A percentile compares a stretch with the other conserved stretches of the same genome.
phyloP scores from a whole-genome alignment of 1,140 invertebrate genomes.

The Brachionus calyciflorus region DNA sequence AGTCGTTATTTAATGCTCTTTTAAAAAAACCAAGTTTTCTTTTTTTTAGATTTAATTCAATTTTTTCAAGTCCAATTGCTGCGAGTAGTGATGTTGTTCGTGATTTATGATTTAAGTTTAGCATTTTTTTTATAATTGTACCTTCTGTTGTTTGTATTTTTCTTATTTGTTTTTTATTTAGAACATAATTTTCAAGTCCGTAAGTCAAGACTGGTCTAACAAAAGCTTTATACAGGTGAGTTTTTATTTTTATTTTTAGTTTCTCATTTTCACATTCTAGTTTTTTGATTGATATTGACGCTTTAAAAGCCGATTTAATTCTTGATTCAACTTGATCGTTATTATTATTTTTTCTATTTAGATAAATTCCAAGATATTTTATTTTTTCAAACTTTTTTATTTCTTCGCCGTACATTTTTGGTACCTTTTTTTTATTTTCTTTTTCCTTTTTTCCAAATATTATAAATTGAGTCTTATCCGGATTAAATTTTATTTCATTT shows the following conservation, averaged over 20 bases:
- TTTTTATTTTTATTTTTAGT: too few species aligned
- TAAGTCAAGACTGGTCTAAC: constrained; percentile 4
- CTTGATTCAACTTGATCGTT: background rate
- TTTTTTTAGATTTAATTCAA: background rate
- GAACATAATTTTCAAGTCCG: constrained; percentile 3
- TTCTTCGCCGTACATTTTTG: constrained; percentile 3
- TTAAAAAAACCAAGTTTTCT: background rate
- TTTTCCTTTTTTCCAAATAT: background rate
- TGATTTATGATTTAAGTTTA: background rate
- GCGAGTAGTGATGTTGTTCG: background rate
- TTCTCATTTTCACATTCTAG: constrained; percentile 9
- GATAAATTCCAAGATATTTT: background rate
- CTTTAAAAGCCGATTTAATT: constrained; percentile 20
- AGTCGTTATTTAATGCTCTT: background rate
- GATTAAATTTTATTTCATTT: constrained; percentile 11
- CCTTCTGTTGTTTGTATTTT: constrained; percentile 27
- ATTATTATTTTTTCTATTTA: background rate
- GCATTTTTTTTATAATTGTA: constrained; percentile 16
- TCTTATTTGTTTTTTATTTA: constrained; percentile 5
- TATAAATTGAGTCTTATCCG: background rate
- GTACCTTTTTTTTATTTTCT: background rate
- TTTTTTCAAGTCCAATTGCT: constrained; percentile 4
- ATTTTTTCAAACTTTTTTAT: too few species aligned
- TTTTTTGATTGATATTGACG: background rate
- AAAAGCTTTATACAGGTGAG: constrained; percentile 13